Evolutionary conservation across 2,113 vertebrate genomes (phyloP), one percentile per base, ranked within the genome.

Genomic region (Etheostoma cragini): DNA sequence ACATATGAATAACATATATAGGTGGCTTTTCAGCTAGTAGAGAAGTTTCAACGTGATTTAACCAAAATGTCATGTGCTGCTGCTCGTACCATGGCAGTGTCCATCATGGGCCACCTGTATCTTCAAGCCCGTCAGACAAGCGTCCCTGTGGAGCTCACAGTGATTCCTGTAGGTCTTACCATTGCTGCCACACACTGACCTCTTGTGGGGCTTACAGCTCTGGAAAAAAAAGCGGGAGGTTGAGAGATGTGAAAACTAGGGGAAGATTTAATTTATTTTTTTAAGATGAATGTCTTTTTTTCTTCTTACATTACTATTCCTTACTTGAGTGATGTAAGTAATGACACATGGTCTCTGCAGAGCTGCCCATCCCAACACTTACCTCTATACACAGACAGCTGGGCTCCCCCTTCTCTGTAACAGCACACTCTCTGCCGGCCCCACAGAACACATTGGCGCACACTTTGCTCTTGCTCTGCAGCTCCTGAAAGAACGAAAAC

Each of bases 361-460:
- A 6, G 33, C 21, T 14, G 19, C 46, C 21, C 17, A 35, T 22
- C 14, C 13, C 8, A 12, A 14, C 30, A 54, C 92, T 65, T 92
- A 99, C 98, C 96, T 99, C 98, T 72, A 99, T 99, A 80, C 98
- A 99, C 73, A 99, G 95, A 79, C 98, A 99, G 85, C 96, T 97
- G 63, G 98, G 98, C 26, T 99, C 97, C 67, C 96, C 97, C 86
- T 99, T 99, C 94, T 99, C 98, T 0, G 93, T 98, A 62, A 99
- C 95, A 0, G 98, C 94, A 69, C 98, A 99, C 80, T 99, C 98
- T 68, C 98, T 95, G 26, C 98, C 98, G 0, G 98, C 98, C 70
- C 98, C 98, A 1, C 98, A 99, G 92, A 99, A 99, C 80, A 99
- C 98, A 56, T 99, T 99, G 92, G 98, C 98, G 63, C 98, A 99